A percentile compares a stretch with the other conserved stretches of the same genome.
phyloP scores from a whole-genome alignment of 2,113 vertebrate species.

The Dasyurus viverrinus region DNA sequence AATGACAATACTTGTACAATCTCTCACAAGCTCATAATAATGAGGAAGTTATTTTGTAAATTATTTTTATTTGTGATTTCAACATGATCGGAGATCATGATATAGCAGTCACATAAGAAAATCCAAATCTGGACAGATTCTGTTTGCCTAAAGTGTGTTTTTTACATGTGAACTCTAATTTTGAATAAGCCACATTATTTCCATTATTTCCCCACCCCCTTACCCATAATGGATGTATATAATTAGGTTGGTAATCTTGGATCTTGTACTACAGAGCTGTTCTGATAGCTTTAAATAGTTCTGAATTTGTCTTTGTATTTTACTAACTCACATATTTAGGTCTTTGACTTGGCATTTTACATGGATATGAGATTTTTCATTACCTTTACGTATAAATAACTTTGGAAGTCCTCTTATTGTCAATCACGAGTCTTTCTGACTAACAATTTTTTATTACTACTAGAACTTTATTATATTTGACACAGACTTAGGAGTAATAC shows the following conservation, averaged over 20 bases:
- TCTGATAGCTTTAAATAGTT: not conserved
- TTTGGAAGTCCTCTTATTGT: not conserved
- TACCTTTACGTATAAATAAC: not conserved
- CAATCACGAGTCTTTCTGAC: not conserved
- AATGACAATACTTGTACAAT: not conserved
- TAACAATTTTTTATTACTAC: not conserved
- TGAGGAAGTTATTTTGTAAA: not conserved
- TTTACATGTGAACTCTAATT: slow-evolving; percentile 28
- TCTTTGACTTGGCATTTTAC: not conserved
- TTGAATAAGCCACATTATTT: not conserved
- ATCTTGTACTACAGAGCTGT: not conserved
- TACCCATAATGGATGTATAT: not conserved
- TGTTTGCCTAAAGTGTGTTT: slow-evolving; percentile 2
- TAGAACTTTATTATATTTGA: not conserved
- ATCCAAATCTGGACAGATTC: slow-evolving; percentile 34
- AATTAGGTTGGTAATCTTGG: slow-evolving; percentile 17
- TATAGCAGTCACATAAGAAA: slow-evolving; percentile 35
- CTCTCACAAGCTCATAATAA: not conserved
- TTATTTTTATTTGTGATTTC: slow-evolving; percentile 13
- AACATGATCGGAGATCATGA: slow-evolving; percentile 11
- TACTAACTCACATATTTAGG: slow-evolving; percentile 8
- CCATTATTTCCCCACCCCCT: not conserved
- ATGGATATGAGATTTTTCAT: not conserved
- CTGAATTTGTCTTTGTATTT: not conserved
- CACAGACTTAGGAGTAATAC: not conserved